Conservation (phyloP, 92 coral and sea anemone species). For the Actinostola sp. region DNA sequence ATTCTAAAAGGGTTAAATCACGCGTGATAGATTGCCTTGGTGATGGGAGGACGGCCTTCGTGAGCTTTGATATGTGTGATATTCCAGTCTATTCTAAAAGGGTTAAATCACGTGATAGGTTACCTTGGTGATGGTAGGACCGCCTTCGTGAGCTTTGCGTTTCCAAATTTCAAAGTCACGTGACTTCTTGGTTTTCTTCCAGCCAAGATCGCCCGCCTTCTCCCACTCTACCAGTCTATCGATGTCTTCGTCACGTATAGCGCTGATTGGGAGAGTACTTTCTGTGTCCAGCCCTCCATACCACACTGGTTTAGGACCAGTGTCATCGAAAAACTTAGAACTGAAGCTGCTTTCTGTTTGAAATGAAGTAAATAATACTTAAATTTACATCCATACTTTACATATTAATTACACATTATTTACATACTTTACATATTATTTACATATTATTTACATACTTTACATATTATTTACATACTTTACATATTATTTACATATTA, state of each 20-base stretch:
- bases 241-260: conserved; percentile 83
- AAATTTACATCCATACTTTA: too few relatives aligned
- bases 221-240: conserved; percentile 82
- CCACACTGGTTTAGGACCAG: conserved; percentile 63
- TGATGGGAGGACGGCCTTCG: too few relatives aligned
- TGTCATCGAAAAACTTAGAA: conserved; percentile 44
- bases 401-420: too few relatives aligned
- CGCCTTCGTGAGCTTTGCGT: conserved; percentile 67
- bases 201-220: conserved; percentile 68
- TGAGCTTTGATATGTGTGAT: too few relatives aligned
- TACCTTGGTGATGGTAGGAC: conserved; percentile 88
- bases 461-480: too few relatives aligned
- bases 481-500: too few relatives aligned
- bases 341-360: conserved; percentile 66
- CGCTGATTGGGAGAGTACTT: conserved; percentile 68
- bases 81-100: too few relatives aligned
- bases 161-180: conserved; percentile 84
- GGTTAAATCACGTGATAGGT: not conserved
- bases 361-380: too few relatives aligned
- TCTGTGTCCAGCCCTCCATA: conserved; percentile 61
- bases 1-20: too few relatives aligned
- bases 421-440: too few relatives aligned
- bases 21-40: too few relatives aligned
- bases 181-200: conserved; percentile 86
- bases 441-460: too few relatives aligned